Base-by-base conservation (phyloP, 53 echinoderm and acorn worm species). In the Paracentrotus lividus region DNA sequence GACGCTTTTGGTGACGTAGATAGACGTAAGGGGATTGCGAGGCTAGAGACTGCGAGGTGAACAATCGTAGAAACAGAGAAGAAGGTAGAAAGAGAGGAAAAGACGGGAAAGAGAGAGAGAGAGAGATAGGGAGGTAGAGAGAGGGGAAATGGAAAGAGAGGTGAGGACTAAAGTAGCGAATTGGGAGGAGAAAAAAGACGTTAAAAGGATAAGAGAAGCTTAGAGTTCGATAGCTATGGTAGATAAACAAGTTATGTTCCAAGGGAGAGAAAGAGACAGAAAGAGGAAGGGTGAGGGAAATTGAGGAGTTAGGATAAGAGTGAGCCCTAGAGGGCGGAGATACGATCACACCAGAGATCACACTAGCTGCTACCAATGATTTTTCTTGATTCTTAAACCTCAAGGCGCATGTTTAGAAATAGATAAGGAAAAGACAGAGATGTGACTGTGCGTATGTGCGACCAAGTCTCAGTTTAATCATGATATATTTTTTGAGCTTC, bases 51-150 rank as follows among this genome's bases (percentile, higher is more conserved):
- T n/a, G n/a, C n/a, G n/a, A n/a, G n/a, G n/a, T n/a, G n/a, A n/a
- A n/a, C n/a, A n/a, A 58, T 64, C 24, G 42, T 43, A 89, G 89
- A 89, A 89, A 64, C 89, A 89, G 88, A 61, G 55, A n/a, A 87
- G 47, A 84, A 18, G 26, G 84, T 24, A 77, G 78, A 43, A 12
- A 42, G 78, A 43, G 44, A 42, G 77, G 13, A 38, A 43, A 53
- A 1, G 52, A 27, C 29, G 14, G 44, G 8, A n/a, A n/a, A 58
- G 88, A 51, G 9, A 85, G 27, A 49, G 13, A 43, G 51, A 29
- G 23, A 85, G 26, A 85, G 31, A 31, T 8, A 57, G 53, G 86
- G 23, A n/a, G n/a, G n/a, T 1, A 51, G 38, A 23, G 42, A 49
- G 84, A 47, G 84, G 9, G 5, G 47, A 43, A 23, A 33, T 20